phyloP scores from a whole-genome alignment of 1,140 invertebrate species.

The Apis dorsata region DNA sequence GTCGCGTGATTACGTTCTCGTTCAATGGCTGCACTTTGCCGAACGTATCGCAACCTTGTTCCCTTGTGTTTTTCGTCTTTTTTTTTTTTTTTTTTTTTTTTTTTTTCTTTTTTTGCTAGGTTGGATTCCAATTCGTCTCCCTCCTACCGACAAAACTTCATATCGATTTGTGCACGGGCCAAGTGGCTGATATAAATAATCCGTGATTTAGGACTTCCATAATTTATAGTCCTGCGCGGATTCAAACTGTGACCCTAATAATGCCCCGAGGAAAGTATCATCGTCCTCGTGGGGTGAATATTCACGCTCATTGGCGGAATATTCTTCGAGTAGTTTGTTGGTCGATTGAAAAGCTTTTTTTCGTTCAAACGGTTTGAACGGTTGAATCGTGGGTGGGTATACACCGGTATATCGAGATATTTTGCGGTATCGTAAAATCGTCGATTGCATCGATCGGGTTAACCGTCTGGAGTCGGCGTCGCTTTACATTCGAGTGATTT shows the following conservation, averaged over 20 bases:
- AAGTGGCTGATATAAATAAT: slow-evolving; percentile 11
- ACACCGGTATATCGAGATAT: neutral
- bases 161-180: slow-evolving; percentile 25
- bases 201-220: slow-evolving; percentile 26
- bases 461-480: neutral
- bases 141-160: neutral
- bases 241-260: slow-evolving; percentile 14
- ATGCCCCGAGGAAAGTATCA: neutral
- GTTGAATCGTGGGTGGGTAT: no score
- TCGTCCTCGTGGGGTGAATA: neutral
- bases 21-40: neutral
- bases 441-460: slow-evolving; percentile 12
- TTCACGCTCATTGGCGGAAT: neutral
- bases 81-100: neutral
- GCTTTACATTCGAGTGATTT: slow-evolving; percentile 30
- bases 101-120: neutral
- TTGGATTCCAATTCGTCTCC: neutral
- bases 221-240: slow-evolving; percentile 7
- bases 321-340: neutral
- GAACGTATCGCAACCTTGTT: neutral
- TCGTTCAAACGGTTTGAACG: neutral
- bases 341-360: neutral
- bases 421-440: neutral
- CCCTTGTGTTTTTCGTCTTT: neutral
- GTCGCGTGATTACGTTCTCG: slow-evolving; percentile 16